These are phyloP conservation scores for Cryptotermes secundus DNA, from an alignment of 1,140 invertebrate genomes.

Conservation along the genomic window DNA sequence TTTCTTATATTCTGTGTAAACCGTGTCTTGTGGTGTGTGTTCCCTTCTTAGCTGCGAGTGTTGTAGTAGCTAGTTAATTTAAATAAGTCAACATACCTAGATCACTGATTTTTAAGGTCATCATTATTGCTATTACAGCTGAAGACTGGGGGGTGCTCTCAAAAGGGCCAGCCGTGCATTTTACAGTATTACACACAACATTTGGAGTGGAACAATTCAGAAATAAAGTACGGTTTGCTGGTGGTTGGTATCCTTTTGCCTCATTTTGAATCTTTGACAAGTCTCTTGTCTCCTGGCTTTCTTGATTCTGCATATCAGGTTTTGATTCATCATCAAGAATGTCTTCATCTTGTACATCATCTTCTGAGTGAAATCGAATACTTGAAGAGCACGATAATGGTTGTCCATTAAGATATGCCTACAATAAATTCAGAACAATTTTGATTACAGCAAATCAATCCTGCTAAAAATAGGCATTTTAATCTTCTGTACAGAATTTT, in stretches of 20 bases:
- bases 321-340: background rate
- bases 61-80: too few species aligned
- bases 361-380: background rate
- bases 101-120: slow-evolving; percentile 41
- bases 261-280: background rate
- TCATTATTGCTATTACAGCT: slow-evolving; percentile 40
- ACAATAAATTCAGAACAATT: background rate
- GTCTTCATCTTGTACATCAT: background rate
- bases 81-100: slow-evolving; percentile 40
- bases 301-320: background rate
- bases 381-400: background rate
- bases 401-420: background rate
- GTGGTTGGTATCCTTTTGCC: slow-evolving; percentile 12
- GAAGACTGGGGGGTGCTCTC: slow-evolving; percentile 37
- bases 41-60: too few species aligned
- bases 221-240: slow-evolving; percentile 42
- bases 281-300: background rate
- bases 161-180: slow-evolving; percentile 43
- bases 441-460: too few species aligned
- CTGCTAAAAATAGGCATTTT: too few species aligned
- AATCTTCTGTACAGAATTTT: too few species aligned
- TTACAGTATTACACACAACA: slow-evolving; percentile 41
- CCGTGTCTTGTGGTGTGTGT: too few species aligned
- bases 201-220: slow-evolving; percentile 43
- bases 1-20: too few species aligned